Base-by-base conservation (phyloP, 2,888 invertebrate genomes). In the Lasius platythorax region DNA sequence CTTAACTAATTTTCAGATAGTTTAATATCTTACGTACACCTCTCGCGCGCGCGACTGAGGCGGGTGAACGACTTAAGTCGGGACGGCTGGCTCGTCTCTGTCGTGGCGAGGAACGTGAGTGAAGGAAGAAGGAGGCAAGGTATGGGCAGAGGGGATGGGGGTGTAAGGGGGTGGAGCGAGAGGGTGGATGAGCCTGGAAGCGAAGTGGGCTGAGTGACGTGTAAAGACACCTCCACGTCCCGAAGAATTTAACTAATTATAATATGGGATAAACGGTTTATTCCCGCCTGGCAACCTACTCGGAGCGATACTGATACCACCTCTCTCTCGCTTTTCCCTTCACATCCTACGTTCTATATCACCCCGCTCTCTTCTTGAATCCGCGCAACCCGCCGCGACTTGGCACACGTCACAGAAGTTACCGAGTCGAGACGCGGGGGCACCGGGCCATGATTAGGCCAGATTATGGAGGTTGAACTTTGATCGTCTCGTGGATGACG, bases 221-320 rank as follows among this genome's bases (percentile, higher is more conserved):
- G 94, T 94, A 94, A 94, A 95, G 94, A 95, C 94, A 95, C 94
- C 94, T 94, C 92, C 92, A 92, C 93, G 94, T 94, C 94, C 91
- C 93, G 93, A 95, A 95, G 94, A 94, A 95, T 94, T 95, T 94
- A 94, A 94, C 94, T 94, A 94, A 94, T 94, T 94, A 94, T 95
- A 94, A 95, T 94, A 94, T 93, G 93, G 93, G 94, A 95, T 95
- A 94, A 95, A 94, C 93, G 93, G 93, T 94, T 94, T 93, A 94
- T 93, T 93, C 93, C 93, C 92, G 93, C 92, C 93, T 93, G 92
- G 93, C 92, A 93, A 93, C 91, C 93, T 93, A 93, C 92, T 91
- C 91, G 90, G 90, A 91, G 89, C 93, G 92, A 94, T 94, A 93
- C 93, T 93, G 93, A 94, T 94, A 93, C 91, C 91, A 82, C 85